Percentiles rank a stretch among this genome's conserved stretches.
Evolutionary conservation across 53 echinoderm and acorn worm genomes (phyloP).

Genomic region (Antedon mediterranea): DNA sequence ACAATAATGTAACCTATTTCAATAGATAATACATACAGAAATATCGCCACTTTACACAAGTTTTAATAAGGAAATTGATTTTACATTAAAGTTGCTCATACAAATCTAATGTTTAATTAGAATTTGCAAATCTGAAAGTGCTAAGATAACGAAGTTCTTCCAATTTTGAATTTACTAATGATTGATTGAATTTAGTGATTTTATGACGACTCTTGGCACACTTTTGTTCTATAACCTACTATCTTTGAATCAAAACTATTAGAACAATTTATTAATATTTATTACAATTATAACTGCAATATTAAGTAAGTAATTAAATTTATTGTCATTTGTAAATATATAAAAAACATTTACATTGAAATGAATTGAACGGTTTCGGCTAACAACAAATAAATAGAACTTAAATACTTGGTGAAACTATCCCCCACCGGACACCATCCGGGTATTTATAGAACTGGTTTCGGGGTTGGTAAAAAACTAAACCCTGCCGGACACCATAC

Average conservation of each 20-base stretch:
- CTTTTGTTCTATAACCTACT: neutral
- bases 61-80: neutral
- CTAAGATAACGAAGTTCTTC: neutral
- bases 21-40: neutral
- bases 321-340: too few species aligned
- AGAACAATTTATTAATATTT: neutral
- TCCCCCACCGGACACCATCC: too few species aligned
- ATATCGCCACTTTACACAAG: neutral
- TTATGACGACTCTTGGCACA: neutral
- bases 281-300: neutral
- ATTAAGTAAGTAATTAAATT: neutral
- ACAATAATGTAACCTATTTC: neutral
- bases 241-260: neutral
- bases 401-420: too few species aligned
- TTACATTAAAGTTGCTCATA: neutral
- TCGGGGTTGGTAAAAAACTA: too few species aligned
- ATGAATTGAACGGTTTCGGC: too few species aligned
- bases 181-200: neutral
- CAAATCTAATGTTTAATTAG: neutral
- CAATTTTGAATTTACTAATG: neutral
- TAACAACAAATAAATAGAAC: too few species aligned
- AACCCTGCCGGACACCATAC: too few species aligned
- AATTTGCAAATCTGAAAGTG: neutral
- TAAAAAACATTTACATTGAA: too few species aligned
- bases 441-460: too few species aligned